These are phyloP conservation scores for Helicolenus hilgendorfi DNA, from an alignment of 2,797 vertebrate genomes.

Conservation along the genomic window DNA sequence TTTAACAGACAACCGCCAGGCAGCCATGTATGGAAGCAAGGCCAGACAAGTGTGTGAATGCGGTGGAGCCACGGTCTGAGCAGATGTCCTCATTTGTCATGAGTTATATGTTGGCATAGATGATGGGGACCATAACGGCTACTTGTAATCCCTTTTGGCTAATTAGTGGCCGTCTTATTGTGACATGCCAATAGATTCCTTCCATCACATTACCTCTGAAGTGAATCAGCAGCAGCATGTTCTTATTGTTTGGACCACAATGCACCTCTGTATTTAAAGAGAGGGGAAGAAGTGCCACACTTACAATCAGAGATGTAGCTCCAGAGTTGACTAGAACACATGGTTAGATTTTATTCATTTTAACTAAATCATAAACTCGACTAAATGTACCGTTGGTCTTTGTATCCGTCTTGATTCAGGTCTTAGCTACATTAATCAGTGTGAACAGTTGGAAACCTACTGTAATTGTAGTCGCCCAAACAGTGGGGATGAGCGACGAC, in stretches of 20 bases:
- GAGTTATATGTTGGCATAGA: slow-evolving; percentile 62
- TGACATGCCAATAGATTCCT: slow-evolving; percentile 50
- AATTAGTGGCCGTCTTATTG: slow-evolving; percentile 64
- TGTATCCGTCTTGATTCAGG: neutral
- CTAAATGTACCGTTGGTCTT: neutral
- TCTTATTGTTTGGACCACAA: slow-evolving; percentile 21
- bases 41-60: slow-evolving; percentile 35
- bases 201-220: slow-evolving; percentile 41
- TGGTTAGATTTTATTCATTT: neutral
- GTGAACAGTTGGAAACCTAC: slow-evolving; percentile 10
- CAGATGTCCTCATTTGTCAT: slow-evolving; percentile 78
- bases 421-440: neutral
- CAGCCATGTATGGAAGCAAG: slow-evolving; percentile 30
- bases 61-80: slow-evolving; percentile 39
- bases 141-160: slow-evolving; percentile 75
- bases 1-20: slow-evolving; percentile 6
- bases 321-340: neutral
- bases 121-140: slow-evolving; percentile 53
- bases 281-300: neutral
- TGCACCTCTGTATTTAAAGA: neutral
- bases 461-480: neutral
- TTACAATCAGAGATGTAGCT: neutral
- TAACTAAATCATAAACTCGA: neutral
- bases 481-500: neutral
- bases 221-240: slow-evolving; percentile 30